Percentiles rank a stretch among this genome's conserved stretches.
Evolutionary conservation across 2,888 invertebrate species (phyloP).

Genomic region (Unio delphinus): DNA sequence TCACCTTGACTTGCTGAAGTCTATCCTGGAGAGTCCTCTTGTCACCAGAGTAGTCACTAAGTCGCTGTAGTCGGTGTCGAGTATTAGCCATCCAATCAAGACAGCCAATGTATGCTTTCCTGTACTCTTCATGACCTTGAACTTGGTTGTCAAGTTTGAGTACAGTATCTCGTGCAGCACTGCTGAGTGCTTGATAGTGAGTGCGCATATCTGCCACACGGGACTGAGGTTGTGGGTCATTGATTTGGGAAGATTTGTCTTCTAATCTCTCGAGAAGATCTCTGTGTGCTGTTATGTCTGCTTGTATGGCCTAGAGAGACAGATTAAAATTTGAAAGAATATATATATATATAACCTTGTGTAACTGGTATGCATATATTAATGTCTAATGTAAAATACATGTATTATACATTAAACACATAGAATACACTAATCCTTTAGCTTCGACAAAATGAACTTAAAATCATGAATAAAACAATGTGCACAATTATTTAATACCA

Average conservation of each 20-base stretch:
- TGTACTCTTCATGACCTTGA: conserved; percentile 81
- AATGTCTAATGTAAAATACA: too few relatives aligned
- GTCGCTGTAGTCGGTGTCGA: conserved; percentile 87
- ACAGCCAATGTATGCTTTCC: conserved; percentile 57
- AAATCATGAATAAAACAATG: too few relatives aligned
- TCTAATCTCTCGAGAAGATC: conserved; percentile 88
- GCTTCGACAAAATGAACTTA: too few relatives aligned
- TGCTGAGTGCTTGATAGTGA: conserved; percentile 42
- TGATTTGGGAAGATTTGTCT: conserved; percentile 88
- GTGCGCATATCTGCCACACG: conserved; percentile 52
- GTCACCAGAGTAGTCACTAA: conserved; percentile 89
- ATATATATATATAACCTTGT: neutral
- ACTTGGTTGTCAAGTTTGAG: conserved; percentile 83
- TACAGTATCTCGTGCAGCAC: conserved; percentile 28
- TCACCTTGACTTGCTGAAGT: conserved; percentile 72
- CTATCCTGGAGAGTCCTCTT: conserved; percentile 86
- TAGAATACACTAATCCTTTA: too few relatives aligned
- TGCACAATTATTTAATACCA: too few relatives aligned
- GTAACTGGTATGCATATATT: neutral
- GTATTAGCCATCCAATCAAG: conserved; percentile 85
- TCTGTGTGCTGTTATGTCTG: conserved; percentile 59
- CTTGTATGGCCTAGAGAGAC: conserved; percentile 51
- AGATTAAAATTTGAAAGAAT: neutral
- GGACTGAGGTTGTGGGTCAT: conserved; percentile 84
- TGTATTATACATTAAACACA: too few relatives aligned